phyloP scores from a whole-genome alignment of 2,888 invertebrate genomes.

The Rapana venosa region DNA sequence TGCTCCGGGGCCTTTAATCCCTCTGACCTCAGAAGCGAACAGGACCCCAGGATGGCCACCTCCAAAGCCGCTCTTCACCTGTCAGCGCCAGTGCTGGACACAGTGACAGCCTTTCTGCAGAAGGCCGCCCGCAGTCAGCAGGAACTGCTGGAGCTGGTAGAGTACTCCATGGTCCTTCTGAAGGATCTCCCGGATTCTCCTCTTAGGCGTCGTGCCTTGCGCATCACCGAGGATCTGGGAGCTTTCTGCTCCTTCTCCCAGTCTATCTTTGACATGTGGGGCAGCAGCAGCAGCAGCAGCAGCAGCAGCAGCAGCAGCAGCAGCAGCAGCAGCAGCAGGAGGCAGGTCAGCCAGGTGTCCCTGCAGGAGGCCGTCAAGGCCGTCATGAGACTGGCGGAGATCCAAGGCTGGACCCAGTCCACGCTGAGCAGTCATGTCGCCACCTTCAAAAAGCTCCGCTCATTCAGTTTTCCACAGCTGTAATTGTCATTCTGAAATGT shows the following conservation, averaged over 20 bases:
- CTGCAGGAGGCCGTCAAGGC: slow-evolving; percentile 39
- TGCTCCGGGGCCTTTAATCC: background rate
- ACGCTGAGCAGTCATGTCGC: slow-evolving; percentile 9
- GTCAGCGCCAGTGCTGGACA: background rate
- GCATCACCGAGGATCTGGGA: slow-evolving; percentile 43
- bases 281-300: background rate
- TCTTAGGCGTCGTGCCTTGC: slow-evolving; percentile 42
- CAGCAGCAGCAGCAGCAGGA: background rate
- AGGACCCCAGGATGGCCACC: background rate
- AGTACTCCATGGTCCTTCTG: slow-evolving; percentile 45
- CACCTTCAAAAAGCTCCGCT: slow-evolving; percentile 33
- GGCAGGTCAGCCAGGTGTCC: background rate
- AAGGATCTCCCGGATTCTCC: slow-evolving; percentile 40
- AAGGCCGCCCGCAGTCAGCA: slow-evolving; percentile 6
- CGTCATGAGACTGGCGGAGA: slow-evolving; percentile 40
- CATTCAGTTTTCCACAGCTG: too few relatives aligned
- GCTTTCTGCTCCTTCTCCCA: slow-evolving; percentile 45
- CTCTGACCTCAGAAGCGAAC: background rate
- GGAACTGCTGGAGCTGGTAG: slow-evolving; percentile 46
- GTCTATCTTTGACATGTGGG: slow-evolving; percentile 33
- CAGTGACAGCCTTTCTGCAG: slow-evolving; percentile 24
- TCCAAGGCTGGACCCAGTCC: slow-evolving; percentile 40
- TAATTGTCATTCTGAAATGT: too few relatives aligned
- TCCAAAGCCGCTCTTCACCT: background rate
- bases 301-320: background rate